phyloP scores from a whole-genome alignment of 1,140 invertebrate species.

The Pogonognathellus flavescens region DNA sequence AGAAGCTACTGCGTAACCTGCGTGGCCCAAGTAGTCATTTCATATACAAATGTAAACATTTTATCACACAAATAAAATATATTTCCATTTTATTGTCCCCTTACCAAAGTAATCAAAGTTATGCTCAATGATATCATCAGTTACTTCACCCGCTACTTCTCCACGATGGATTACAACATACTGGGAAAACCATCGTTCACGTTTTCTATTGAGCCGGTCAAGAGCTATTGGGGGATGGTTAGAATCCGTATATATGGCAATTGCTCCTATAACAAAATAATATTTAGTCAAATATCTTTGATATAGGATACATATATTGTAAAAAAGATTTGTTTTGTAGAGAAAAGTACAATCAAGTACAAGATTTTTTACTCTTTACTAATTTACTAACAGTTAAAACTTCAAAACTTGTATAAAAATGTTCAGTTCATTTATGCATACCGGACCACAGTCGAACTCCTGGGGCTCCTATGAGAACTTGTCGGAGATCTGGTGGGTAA shows the following conservation, averaged over 20 bases:
- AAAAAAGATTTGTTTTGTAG: neutral
- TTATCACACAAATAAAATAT: too few relatives aligned
- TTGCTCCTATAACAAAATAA: neutral
- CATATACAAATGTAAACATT: neutral
- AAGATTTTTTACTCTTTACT: neutral
- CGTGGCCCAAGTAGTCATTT: neutral
- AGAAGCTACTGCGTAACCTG: neutral
- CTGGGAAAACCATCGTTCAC: neutral
- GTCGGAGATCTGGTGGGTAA: too few relatives aligned
- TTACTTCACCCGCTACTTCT: neutral
- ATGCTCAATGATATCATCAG: neutral
- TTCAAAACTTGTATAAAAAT: neutral
- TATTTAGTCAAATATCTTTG: too few relatives aligned
- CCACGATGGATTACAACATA: neutral
- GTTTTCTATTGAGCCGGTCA: neutral
- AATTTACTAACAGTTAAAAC: neutral
- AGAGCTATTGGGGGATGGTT: neutral
- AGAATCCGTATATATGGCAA: slow-evolving; percentile 5
- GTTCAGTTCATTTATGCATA: too few relatives aligned
- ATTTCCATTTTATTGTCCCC: too few relatives aligned
- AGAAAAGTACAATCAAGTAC: too few relatives aligned
- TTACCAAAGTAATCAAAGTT: slow-evolving; percentile 3
- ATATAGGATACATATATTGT: neutral
- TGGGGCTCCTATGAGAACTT: slow-evolving; percentile 6
- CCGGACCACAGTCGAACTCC: slow-evolving; percentile 1